Evolutionary conservation across 2,113 vertebrate species (phyloP).

Genomic region (Megalops atlanticus): DNA sequence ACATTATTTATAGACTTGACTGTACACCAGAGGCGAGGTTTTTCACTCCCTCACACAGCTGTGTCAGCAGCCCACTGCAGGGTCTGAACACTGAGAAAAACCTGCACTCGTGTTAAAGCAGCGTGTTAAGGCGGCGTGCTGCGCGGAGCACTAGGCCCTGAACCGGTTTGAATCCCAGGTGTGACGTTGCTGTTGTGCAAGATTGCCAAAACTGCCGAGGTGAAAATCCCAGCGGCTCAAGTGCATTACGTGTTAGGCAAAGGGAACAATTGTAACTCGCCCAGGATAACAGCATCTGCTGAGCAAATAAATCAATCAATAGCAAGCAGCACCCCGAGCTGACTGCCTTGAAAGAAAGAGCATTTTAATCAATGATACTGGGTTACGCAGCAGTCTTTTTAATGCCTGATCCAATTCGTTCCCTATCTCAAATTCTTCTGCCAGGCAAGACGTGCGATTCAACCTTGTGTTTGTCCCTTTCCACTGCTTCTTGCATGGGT

Average conservation of each 20-base stretch:
- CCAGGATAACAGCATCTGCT: constrained; percentile 14
- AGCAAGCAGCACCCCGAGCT: not conserved
- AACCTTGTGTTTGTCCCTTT: constrained; percentile 17
- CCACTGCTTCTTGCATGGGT: not conserved
- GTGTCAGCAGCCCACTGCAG: not conserved
- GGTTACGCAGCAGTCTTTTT: not conserved
- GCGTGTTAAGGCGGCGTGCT: not conserved
- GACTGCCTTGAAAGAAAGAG: not conserved
- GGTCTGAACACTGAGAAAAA: not conserved
- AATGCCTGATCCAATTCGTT: not conserved
- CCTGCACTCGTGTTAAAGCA: constrained; percentile 40
- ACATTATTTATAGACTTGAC: constrained; percentile 57
- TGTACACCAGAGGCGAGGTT: constrained; percentile 52
- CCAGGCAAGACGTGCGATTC: not conserved
- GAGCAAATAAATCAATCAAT: constrained; percentile 11
- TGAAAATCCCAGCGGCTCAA: not conserved
- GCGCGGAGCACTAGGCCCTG: not conserved
- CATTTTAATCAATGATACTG: not conserved
- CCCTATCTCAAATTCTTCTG: not conserved
- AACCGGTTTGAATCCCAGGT: not conserved
- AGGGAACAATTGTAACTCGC: not conserved
- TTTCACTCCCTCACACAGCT: constrained; percentile 41
- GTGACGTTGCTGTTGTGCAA: not conserved
- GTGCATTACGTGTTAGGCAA: not conserved
- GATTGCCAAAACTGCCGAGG: not conserved